Percentiles rank a stretch among this genome's conserved stretches.
Evolutionary conservation across 37 sponge, comb jelly and placozoan species (phyloP).

Genomic region (Mnemiopsis leidyi): DNA sequence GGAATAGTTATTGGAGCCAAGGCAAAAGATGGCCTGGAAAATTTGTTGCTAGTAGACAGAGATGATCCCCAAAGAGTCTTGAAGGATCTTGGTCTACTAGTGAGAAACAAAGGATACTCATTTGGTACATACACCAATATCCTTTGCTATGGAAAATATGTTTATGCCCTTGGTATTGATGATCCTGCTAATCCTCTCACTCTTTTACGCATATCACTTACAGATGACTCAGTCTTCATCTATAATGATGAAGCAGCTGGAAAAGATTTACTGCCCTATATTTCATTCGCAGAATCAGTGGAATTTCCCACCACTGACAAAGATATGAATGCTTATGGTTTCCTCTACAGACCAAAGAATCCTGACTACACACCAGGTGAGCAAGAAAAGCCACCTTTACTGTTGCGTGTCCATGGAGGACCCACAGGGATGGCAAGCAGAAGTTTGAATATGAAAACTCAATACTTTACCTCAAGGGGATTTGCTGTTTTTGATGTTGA

Average conservation of each 20-base stretch:
- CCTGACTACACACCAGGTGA: not conserved
- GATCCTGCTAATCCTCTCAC: slow-evolving; percentile 21
- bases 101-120: not conserved
- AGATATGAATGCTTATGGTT: not conserved
- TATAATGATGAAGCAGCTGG: not conserved
- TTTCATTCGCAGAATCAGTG: slow-evolving; percentile 9
- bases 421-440: slow-evolving; percentile 23
- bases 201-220: not conserved
- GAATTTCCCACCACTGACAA: not conserved
- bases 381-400: slow-evolving; percentile 10
- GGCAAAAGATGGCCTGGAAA: not conserved
- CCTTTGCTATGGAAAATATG: not conserved
- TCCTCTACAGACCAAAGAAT: slow-evolving; percentile 2
- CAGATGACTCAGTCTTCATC: not conserved
- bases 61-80: not conserved
- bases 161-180: slow-evolving; percentile 32
- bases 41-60: not conserved
- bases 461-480: slow-evolving; percentile 41
- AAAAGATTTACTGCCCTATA: not conserved
- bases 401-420: slow-evolving; percentile 25
- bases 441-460: slow-evolving; percentile 20
- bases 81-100: not conserved
- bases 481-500: slow-evolving; percentile 36
- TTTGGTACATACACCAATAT: slow-evolving; percentile 43
- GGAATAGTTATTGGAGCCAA: slow-evolving; percentile 59